Evolutionary conservation across 2,888 invertebrate genomes (phyloP), one percentile per base, ranked within the genome.

Genomic region (Morpho helenor): DNA sequence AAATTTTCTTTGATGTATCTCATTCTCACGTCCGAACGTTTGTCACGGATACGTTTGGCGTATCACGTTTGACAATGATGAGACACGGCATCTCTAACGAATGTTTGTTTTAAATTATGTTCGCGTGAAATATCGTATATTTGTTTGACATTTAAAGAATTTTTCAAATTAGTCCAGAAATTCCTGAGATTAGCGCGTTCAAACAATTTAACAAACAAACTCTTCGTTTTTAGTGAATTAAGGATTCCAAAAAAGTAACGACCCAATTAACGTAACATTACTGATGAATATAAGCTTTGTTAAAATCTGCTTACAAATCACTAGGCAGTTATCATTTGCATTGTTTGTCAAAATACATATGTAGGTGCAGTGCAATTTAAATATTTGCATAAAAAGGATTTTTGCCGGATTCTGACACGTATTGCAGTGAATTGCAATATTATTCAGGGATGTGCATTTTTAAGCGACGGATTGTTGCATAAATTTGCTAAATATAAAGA

Each of bases 31-130:
- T 53, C 43, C 52, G 10, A 47, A 47, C 50, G 52, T 52, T 61
- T 62, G 51, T 57, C 49, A 49, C 46, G 51, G 48, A 59, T 57
- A 52, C 62, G 59, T 59, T 57, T 63, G 57, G 50, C 82, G 56
- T 66, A 79, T 86, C 87, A 87, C 87, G 87, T 84, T 73, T 79
- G 70, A 73, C 78, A 80, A 80, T 80, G 84, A 84, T 78, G 79
- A 81, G 76, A 73, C 73, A 75, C 71, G 70, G 71, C 72, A 76
- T 74, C 78, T 69, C 78, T 85, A 86, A 87, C 87, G 84, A 87
- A 87, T 85, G 81, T 85, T 84, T 78, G 74, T 80, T 74, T 76
- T 79, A 75, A 71, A 74, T 76, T 68, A 66, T 71, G 70, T 68
- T 59, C 23, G 47, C 41, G 53, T 41, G 47, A 53, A 42, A 16